Evolutionary conservation across 2,113 vertebrate species (phyloP).

Genomic region (Bambusicola thoracicus): DNA sequence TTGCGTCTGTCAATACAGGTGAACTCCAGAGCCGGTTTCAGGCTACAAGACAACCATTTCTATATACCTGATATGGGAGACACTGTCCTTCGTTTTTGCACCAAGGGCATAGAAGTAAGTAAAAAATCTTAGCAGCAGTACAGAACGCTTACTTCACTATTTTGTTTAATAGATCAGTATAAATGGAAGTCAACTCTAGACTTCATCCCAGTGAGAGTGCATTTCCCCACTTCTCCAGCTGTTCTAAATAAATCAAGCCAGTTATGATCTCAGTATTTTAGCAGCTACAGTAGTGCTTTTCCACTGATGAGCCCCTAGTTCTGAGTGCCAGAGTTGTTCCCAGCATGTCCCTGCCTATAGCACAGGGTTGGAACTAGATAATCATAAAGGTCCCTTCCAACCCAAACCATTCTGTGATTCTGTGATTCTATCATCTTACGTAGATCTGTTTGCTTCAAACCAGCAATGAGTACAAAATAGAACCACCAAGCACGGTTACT

Average conservation of each 20-base stretch:
- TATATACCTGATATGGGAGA: not conserved
- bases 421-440: not conserved
- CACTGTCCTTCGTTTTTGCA: accelerated
- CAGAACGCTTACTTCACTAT: not conserved
- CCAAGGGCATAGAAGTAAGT: accelerated
- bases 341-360: not conserved
- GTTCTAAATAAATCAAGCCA: not conserved
- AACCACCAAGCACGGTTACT: not conserved
- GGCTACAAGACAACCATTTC: conserved; percentile 33
- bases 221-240: not conserved
- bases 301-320: not conserved
- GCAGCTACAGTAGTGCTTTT: not conserved
- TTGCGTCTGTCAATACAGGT: not conserved
- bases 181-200: not conserved
- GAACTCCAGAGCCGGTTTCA: conserved; percentile 50
- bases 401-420: too few relatives aligned
- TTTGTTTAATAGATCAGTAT: not conserved
- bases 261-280: not conserved
- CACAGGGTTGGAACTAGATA: too few relatives aligned
- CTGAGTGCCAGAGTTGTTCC: not conserved
- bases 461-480: not conserved
- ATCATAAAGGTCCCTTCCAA: too few relatives aligned
- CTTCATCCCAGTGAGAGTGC: not conserved
- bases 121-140: not conserved
- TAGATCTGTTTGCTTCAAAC: not conserved